Percentiles rank a stretch among this genome's conserved stretches.
These are phyloP conservation scores for Rambutsinella grinnellia DNA, from an alignment of 2,888 invertebrate species.

Conservation along the genomic window DNA sequence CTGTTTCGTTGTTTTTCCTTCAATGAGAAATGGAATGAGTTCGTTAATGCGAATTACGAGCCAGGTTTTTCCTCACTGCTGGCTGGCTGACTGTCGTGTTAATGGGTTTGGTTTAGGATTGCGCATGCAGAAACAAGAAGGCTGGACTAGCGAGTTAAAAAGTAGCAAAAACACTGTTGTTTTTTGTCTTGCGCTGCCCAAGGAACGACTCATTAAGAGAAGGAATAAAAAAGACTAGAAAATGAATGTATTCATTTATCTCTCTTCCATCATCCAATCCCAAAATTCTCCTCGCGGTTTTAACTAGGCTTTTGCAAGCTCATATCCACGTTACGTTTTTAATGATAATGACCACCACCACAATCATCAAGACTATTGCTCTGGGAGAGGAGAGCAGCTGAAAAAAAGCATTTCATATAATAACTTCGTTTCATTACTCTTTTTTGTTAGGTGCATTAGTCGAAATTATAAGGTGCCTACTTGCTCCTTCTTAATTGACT, in stretches of 20 bases:
- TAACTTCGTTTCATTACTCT: slow-evolving; percentile 27
- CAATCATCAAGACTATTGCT: slow-evolving; percentile 13
- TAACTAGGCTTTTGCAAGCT: slow-evolving; percentile 1
- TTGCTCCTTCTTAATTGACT: slow-evolving; percentile 56
- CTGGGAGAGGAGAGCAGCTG: too few relatives aligned
- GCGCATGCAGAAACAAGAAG: slow-evolving; percentile 54
- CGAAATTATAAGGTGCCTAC: slow-evolving; percentile 37
- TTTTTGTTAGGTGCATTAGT: slow-evolving; percentile 21
- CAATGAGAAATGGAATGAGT: too few relatives aligned
- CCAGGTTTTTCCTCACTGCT: slow-evolving; percentile 27
- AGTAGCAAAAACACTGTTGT: slow-evolving; percentile 8
- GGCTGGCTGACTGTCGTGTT: slow-evolving; percentile 50
- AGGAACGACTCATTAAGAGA: background rate
- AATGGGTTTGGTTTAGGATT: slow-evolving; percentile 54
- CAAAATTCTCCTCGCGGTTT: background rate
- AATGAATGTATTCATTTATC: background rate
- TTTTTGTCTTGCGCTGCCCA: slow-evolving; percentile 35
- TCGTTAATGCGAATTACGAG: background rate
- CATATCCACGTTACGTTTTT: slow-evolving; percentile 21
- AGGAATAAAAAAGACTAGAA: background rate
- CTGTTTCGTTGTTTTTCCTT: too few relatives aligned
- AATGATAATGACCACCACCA: slow-evolving; percentile 46
- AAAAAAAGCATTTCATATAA: slow-evolving; percentile 15
- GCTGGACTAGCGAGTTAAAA: slow-evolving; percentile 42
- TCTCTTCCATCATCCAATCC: background rate